phyloP scores from a whole-genome alignment of 2,888 invertebrate species.

The Byasa hedistus region DNA sequence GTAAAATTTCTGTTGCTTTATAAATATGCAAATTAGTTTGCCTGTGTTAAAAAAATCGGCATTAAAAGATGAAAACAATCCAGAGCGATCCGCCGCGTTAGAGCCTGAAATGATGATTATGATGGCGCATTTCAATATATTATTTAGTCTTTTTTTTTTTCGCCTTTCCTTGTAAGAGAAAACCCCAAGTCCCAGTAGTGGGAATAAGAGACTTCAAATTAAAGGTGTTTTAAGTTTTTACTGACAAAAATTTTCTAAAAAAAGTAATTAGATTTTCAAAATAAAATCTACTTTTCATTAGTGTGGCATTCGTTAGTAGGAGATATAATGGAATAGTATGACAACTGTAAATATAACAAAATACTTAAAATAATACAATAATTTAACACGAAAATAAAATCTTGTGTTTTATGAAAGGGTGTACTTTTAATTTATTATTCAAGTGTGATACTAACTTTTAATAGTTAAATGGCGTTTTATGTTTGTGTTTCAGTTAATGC shows the following conservation, averaged over 20 bases:
- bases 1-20: slow-evolving; percentile 31
- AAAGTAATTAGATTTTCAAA: not conserved
- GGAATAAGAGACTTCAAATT: too few relatives aligned
- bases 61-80: too few relatives aligned
- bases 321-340: not conserved
- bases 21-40: slow-evolving; percentile 22
- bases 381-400: not conserved
- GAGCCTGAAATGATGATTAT: too few relatives aligned
- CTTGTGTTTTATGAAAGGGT: not conserved
- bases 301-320: not conserved
- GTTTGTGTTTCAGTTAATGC: not conserved
- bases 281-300: not conserved
- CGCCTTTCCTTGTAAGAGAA: too few relatives aligned
- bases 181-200: too few relatives aligned
- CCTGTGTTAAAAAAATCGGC: not conserved
- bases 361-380: not conserved
- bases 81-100: too few relatives aligned
- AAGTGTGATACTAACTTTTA: not conserved
- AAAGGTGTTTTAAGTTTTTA: too few relatives aligned
- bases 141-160: too few relatives aligned
- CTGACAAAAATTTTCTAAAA: too few relatives aligned
- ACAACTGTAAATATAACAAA: not conserved
- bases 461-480: not conserved
- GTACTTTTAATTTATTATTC: slow-evolving; percentile 1
- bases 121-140: too few relatives aligned